Percentiles rank a stretch among this genome's conserved stretches.
These are phyloP conservation scores for Phymanthus crucifer DNA, from an alignment of 92 coral and sea anemone genomes.

Conservation along the genomic window DNA sequence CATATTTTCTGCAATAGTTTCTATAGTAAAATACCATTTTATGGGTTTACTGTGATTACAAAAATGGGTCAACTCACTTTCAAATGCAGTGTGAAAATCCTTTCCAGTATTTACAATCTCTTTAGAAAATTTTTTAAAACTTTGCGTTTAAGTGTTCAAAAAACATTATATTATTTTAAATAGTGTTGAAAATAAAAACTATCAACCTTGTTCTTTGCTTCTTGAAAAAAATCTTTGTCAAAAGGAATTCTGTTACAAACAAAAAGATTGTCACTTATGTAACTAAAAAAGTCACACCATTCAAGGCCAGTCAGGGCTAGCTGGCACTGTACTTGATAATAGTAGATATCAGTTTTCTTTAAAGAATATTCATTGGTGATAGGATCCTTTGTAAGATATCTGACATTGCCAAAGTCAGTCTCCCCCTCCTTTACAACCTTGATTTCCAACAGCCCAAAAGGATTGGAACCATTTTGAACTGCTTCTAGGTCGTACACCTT, in stretches of 20 bases:
- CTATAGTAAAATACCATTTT: background rate
- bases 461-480: slow-evolving; percentile 5
- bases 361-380: slow-evolving; percentile 20
- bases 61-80: background rate
- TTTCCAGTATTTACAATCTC: too few species aligned
- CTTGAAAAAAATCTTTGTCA: slow-evolving; percentile 10
- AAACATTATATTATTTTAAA: too few species aligned
- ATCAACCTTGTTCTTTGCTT: background rate
- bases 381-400: slow-evolving; percentile 33
- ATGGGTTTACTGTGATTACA: background rate
- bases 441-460: slow-evolving; percentile 46
- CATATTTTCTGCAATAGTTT: too few species aligned
- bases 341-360: slow-evolving; percentile 34
- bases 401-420: slow-evolving; percentile 33
- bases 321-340: slow-evolving; percentile 60
- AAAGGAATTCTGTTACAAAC: slow-evolving; percentile 1
- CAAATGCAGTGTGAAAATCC: background rate
- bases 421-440: slow-evolving; percentile 51
- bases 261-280: slow-evolving; percentile 14
- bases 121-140: too few species aligned
- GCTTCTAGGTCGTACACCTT: slow-evolving; percentile 43
- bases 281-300: slow-evolving; percentile 47
- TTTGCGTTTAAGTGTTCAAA: background rate
- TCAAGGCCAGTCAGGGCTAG: slow-evolving; percentile 43
- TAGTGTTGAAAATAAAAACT: background rate